Evolutionary conservation across 2,888 invertebrate genomes (phyloP).

Genomic region (Limnephilus auricula): DNA sequence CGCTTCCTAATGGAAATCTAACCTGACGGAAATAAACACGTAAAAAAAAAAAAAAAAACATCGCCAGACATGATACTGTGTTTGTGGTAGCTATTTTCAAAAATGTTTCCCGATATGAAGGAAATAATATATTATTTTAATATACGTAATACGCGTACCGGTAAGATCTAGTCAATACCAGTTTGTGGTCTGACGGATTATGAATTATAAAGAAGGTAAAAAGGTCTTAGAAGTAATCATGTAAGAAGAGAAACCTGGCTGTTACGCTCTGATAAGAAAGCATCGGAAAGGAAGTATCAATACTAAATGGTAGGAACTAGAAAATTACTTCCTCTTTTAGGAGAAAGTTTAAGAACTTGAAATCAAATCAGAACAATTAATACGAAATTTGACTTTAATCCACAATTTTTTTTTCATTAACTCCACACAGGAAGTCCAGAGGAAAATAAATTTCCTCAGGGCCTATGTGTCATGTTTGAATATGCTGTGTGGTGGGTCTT

Average conservation of each 20-base stretch:
- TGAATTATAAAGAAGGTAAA: neutral
- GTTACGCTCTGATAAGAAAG: neutral
- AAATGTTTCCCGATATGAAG: neutral
- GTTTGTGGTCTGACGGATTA: neutral
- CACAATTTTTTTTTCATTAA: neutral
- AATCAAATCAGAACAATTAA: neutral
- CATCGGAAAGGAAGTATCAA: neutral
- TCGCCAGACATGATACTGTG: neutral
- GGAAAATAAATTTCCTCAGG: too few species aligned
- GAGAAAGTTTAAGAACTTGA: neutral
- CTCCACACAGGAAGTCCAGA: too few species aligned
- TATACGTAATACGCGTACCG: neutral
- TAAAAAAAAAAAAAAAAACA: neutral
- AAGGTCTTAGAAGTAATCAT: neutral
- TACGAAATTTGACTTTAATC: neutral
- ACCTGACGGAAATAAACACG: neutral
- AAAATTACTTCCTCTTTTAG: neutral
- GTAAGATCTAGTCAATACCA: neutral
- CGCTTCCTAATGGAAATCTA: neutral
- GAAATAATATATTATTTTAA: too few species aligned
- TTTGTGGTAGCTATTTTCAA: neutral
- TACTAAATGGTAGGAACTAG: neutral
- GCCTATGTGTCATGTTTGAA: too few species aligned
- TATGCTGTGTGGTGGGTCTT: too few species aligned
- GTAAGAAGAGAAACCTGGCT: neutral